Evolutionary conservation across 2,888 invertebrate genomes (phyloP), one percentile per base, ranked within the genome.

Genomic region (Oligia strigilis): DNA sequence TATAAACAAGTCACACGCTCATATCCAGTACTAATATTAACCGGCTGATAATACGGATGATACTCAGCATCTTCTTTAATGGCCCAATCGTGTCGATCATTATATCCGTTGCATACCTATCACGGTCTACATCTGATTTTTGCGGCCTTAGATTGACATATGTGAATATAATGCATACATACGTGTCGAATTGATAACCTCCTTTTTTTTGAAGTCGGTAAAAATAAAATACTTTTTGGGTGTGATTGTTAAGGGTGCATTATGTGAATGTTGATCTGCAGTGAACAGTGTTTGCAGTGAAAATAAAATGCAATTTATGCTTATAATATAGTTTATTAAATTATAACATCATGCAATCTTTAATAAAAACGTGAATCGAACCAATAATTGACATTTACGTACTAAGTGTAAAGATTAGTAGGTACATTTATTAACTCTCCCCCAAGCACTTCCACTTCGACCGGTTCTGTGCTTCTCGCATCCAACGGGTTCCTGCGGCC

Each of bases 271-370:
- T 74, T 60, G 13, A 11, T 11, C 5, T 17, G 29, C 55, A 23
- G 8, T 71, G 36, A 36, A 36, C 19, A 40, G 40, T 40, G 40
- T 40, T 40, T 17, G 49, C 55, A 23, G 4, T 71, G 36, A 69
- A 75, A 77, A 49, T 75, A 89, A 71, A 88, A 75, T 49, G 14
- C 43, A n/a, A 4, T 65, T 62, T 80, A 46, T n/a, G 71, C 81
- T 81, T 83, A 81, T 5, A 77, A 76, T 71, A 49, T 76, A 75
- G 72, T 66, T 72, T 71, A 79, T 87, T 77, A 40, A 29, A 83
- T 76, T 80, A 62, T n/a, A 62, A 62, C 58, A 46, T 36, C 60
- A 62, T 55, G 36, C 52, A 75, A 76, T 52, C 13, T 67, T 55
- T n/a, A 71, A 40, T 49, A 36, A 66, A 60, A 52, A 69, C 13